These are phyloP conservation scores for Paguma larvata DNA, from an alignment of 2,797 vertebrate species.

Conservation along the genomic window DNA sequence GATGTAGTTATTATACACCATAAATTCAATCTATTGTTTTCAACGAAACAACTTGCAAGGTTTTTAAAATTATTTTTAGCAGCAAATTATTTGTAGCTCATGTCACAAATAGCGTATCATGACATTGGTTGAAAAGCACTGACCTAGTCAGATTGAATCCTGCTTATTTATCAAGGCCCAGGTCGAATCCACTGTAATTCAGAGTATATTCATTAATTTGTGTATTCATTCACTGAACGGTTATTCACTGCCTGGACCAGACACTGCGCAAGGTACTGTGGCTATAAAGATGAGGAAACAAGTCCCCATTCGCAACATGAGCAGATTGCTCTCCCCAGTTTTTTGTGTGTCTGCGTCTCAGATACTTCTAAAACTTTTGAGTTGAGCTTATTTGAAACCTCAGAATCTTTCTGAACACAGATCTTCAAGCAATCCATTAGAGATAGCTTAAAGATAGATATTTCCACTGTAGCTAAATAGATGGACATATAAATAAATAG, in stretches of 20 bases:
- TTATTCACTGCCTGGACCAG: slow-evolving; percentile 1
- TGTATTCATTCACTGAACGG: background rate
- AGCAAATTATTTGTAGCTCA: slow-evolving; percentile 2
- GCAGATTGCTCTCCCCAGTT: background rate
- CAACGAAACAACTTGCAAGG: background rate
- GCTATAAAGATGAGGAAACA: background rate
- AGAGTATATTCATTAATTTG: slow-evolving; percentile 3
- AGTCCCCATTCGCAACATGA: background rate
- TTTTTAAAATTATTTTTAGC: slow-evolving; percentile 43
- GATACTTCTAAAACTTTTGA: background rate
- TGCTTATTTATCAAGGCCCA: background rate
- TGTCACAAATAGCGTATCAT: background rate
- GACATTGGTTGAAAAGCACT: background rate
- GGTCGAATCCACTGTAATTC: background rate
- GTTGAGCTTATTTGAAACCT: background rate
- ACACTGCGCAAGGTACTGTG: background rate
- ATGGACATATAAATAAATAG: background rate
- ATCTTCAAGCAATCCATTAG: background rate
- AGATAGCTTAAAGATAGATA: background rate
- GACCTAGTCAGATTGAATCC: background rate
- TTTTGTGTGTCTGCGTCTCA: background rate
- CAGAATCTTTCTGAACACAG: slow-evolving; percentile 39
- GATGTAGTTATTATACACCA: background rate
- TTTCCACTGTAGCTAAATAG: background rate
- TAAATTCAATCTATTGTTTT: slow-evolving; percentile 26